Base-by-base conservation (phyloP, 2,888 invertebrate species). In the Clistopyga incitator region DNA sequence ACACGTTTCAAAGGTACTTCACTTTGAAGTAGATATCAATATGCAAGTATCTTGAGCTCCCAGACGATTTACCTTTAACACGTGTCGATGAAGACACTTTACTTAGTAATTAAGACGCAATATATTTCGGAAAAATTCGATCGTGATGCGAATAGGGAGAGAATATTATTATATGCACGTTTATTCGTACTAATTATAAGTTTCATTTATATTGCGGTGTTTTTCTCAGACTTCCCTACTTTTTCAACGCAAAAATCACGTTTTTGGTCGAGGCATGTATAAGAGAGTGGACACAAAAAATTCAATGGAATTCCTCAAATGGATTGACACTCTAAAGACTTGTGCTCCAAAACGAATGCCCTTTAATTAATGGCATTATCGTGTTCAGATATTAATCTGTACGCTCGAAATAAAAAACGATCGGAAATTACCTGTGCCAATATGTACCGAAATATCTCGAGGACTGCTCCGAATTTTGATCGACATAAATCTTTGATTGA, bases 131-230 rank as follows among this genome's bases (percentile, higher is more conserved):
- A 34, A 15, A 29, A n/a, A 25, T 29, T 20, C 2, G 15, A 15
- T 47, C 47, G 47, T 45, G 13, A 45, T 15, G 15, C 45, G 45
- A 13, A 45, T 45, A 45, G 45, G 15, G 15, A 45, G 45, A 15
- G 15, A 45, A 45, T 3, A 45, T 45, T 15, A 4, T 15, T 45
- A 45, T 15, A 45, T 45, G 15, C 2, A 15, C 45, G 15, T 45
- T 45, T 15, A 45, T 45, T 45, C 15, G 11, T 45, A 15, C 45
- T 15, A 45, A 20, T 52, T 52, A 47, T 18, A 29, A 74, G 15
- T 74, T 74, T 74, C 59, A 47, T 74, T 50, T n/a, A 25, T 3
- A 15, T 47, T 18, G 13, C 50, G 13, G 29, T 50, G n/a, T 45
- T 34, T 64, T 18, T 29, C 52, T 64, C 38, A 34, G 29, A 47